These are phyloP conservation scores for Sympetrum striolatum DNA, from an alignment of 2,888 invertebrate genomes.

Conservation along the genomic window DNA sequence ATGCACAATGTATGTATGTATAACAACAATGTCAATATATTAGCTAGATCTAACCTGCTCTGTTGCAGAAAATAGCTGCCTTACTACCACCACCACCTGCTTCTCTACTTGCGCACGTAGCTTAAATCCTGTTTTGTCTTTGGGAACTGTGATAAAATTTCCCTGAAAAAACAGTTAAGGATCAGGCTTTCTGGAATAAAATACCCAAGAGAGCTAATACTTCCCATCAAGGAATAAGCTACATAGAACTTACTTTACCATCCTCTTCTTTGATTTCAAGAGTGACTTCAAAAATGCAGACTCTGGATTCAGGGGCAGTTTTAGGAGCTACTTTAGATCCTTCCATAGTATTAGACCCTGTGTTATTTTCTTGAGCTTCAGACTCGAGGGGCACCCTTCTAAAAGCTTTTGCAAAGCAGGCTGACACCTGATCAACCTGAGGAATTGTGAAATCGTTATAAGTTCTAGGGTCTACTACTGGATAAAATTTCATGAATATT, in stretches of 20 bases:
- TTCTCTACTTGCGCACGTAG: conserved; percentile 84
- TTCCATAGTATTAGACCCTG: background rate
- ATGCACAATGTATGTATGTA: too few species aligned
- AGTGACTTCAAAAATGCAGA: conserved; percentile 88
- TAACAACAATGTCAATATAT: too few species aligned
- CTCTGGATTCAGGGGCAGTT: conserved; percentile 52
- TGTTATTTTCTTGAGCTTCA: background rate
- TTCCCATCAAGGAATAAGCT: background rate
- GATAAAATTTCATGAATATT: too few species aligned
- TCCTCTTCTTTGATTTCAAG: conserved; percentile 95
- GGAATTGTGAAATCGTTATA: conserved; percentile 47
- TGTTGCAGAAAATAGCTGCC: conserved; percentile 74
- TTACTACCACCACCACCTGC: conserved; percentile 69
- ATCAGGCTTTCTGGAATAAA: background rate
- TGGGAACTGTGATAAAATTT: conserved; percentile 81
- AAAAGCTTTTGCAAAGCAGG: conserved; percentile 93
- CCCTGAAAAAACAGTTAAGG: conserved; percentile 62
- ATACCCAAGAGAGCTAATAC: background rate
- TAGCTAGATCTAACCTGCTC: conserved; percentile 53
- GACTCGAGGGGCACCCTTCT: conserved; percentile 72
- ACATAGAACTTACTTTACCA: conserved; percentile 69
- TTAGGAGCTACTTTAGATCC: background rate
- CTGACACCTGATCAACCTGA: conserved; percentile 63
- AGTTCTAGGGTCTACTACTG: background rate
- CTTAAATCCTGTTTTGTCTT: conserved; percentile 86